These are phyloP conservation scores for Eolophus roseicapilla DNA, from an alignment of 2,113 vertebrate genomes.

Conservation along the genomic window DNA sequence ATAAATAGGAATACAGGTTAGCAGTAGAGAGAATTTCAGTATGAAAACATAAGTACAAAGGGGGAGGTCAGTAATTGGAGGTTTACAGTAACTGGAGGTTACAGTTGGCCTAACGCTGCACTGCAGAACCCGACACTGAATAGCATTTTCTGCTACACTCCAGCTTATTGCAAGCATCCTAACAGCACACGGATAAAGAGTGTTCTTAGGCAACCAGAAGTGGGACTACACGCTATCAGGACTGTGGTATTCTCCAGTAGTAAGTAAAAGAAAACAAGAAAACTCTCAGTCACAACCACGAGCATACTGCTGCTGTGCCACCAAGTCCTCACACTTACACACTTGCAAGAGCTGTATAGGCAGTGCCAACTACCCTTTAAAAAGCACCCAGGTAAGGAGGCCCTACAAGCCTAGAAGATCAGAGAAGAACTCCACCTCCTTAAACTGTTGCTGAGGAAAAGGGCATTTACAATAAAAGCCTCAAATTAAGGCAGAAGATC, in stretches of 20 bases:
- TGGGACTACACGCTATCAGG: accelerated
- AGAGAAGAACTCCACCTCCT: not conserved
- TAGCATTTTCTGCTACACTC: not conserved
- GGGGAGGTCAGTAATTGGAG: conserved; percentile 53
- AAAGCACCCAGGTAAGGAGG: not conserved
- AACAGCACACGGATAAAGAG: not conserved
- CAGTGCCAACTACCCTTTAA: not conserved
- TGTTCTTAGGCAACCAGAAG: not conserved
- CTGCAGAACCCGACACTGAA: not conserved
- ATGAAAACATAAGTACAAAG: conserved; percentile 39
- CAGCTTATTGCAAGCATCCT: not conserved
- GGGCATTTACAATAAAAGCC: not conserved
- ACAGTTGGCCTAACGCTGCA: not conserved
- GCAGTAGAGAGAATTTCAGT: conserved; percentile 1
- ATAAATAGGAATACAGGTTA: not conserved
- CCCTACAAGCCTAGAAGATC: not conserved
- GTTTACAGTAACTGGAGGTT: not conserved
- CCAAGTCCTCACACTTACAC: not conserved
- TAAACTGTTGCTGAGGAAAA: not conserved
- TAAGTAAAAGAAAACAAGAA: not conserved
- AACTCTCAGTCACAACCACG: not conserved
- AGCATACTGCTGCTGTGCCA: not conserved
- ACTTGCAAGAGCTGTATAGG: not conserved
- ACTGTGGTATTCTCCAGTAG: not conserved
- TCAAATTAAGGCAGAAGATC: not conserved